Base-by-base conservation (phyloP, 2,888 invertebrate genomes). In the Lithophane semibrunnea region DNA sequence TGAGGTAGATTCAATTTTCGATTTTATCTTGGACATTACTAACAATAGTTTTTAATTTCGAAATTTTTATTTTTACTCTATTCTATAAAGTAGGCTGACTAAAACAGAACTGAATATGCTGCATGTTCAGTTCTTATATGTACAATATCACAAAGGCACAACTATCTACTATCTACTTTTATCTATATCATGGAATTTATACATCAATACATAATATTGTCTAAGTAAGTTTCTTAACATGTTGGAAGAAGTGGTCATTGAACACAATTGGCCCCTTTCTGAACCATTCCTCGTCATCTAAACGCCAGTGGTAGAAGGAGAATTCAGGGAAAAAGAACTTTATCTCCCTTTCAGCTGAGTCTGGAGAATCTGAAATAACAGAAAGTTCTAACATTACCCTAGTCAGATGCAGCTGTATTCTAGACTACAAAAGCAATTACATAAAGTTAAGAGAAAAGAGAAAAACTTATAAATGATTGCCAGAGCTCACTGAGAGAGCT, bases 291-390 rank as follows among this genome's bases (percentile, higher is more conserved):
- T 97, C 97, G 79, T 97, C 97, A 65, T 96, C 94, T 72, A 94
- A 89, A 81, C 97, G 97, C 98, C 98, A 98, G 18, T 97, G 91
- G 82, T 97, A 95, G 47, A 97, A 94, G 79, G 98, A 95, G 92
- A 99, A 99, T 37, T 98, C 97, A 0, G 99, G 98, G 92, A 99
- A 99, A 91, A 99, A 98, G 92, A 99, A 98, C 61, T 96, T 94
- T 65, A 99, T 98, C 96, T 99, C 99, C 77, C 97, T 97, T 84
- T 95, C 94, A 0, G 98, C 99, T 10, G 99, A 98, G 90, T 97
- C 97, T 64, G 95, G 93, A 0, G 98, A 98, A 97, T 99, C 99
- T 98, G 95, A 82, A 97, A 97, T 70, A 29, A 67, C 67, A 82
- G 75, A 73, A 63, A 16, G 21, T 16, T 63, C 42, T 56, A 61